Percentiles rank a stretch among this genome's conserved stretches.
Conservation (phyloP, 2,113 vertebrate genomes). For the Caracal caracal region DNA sequence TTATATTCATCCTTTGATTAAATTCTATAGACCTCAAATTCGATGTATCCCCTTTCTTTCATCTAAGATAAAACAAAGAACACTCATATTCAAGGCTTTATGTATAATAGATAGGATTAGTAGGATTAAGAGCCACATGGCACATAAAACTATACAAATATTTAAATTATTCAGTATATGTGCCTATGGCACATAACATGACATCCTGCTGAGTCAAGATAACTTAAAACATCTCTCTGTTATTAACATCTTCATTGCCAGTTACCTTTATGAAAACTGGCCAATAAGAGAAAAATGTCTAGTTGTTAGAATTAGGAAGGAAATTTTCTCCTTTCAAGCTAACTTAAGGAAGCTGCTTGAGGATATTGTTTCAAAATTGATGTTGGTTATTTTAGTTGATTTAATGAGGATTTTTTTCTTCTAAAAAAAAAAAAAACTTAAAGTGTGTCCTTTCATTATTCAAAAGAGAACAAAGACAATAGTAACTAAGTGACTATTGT, state of each 20-base stretch:
- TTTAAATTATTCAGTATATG: conserved; percentile 59
- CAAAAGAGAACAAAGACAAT: conserved; percentile 14
- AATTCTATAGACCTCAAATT: conserved; percentile 9
- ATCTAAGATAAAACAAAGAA: conserved; percentile 43
- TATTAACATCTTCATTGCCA: conserved; percentile 46
- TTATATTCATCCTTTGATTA: conserved; percentile 33
- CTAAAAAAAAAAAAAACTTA: background rate
- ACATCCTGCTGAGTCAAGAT: conserved; percentile 27
- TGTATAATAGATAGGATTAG: conserved; percentile 54
- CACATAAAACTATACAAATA: conserved; percentile 49
- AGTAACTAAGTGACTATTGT: background rate
- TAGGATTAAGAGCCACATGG: conserved; percentile 40
- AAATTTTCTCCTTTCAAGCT: background rate
- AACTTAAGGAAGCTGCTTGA: conserved; percentile 39
- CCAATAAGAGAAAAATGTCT: conserved; percentile 31
- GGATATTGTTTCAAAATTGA: conserved; percentile 23
- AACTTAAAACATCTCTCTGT: conserved; percentile 39
- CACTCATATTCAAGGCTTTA: conserved; percentile 1
- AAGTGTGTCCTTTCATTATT: conserved; percentile 14
- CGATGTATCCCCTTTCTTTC: conserved; percentile 41
- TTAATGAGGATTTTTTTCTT: background rate
- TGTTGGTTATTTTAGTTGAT: conserved; percentile 39
- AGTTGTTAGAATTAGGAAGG: background rate
- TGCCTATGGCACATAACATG: background rate
- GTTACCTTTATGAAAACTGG: background rate